Conservation (phyloP, 1,140 invertebrate species). For the Eueides isabella region DNA sequence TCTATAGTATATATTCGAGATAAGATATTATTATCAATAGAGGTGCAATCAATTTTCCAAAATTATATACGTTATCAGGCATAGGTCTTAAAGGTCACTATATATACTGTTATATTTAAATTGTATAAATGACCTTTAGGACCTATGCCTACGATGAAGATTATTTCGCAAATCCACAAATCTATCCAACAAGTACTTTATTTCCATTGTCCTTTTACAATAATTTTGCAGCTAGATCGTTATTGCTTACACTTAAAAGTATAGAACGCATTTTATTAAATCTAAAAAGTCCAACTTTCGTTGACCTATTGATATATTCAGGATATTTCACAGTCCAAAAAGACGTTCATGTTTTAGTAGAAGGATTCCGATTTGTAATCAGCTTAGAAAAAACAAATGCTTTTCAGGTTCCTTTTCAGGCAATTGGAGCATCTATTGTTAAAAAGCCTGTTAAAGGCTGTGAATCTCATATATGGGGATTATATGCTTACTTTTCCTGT, state of each 20-base stretch:
- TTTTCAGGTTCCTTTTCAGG: conserved; percentile 64
- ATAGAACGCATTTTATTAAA: conserved; percentile 86
- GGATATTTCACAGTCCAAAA: conserved; percentile 87
- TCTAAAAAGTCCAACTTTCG: conserved; percentile 85
- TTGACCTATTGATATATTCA: conserved; percentile 90
- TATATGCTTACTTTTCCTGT: conserved; percentile 87
- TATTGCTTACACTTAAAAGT: conserved; percentile 87
- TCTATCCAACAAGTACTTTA: conserved; percentile 69
- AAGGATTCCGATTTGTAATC: conserved; percentile 82
- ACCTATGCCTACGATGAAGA: too few species aligned
- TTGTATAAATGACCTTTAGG: too few species aligned
- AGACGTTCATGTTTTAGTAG: conserved; percentile 84
- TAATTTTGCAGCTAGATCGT: conserved; percentile 73
- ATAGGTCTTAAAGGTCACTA: conserved; percentile 85
- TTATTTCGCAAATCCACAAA: conserved; percentile 73
- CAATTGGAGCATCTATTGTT: conserved; percentile 82
- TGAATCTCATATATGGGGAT: conserved; percentile 79
- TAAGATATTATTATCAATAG: conserved; percentile 89
- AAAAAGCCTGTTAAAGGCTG: conserved; percentile 81
- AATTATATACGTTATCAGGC: conserved; percentile 88
- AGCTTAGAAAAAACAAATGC: conserved; percentile 82
- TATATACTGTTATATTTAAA: too few species aligned
- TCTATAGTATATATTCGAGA: conserved; percentile 70
- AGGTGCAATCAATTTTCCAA: conserved; percentile 87
- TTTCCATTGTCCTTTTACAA: conserved; percentile 77